phyloP scores from a whole-genome alignment of 2,797 vertebrate genomes.

The Rhincodon typus region DNA sequence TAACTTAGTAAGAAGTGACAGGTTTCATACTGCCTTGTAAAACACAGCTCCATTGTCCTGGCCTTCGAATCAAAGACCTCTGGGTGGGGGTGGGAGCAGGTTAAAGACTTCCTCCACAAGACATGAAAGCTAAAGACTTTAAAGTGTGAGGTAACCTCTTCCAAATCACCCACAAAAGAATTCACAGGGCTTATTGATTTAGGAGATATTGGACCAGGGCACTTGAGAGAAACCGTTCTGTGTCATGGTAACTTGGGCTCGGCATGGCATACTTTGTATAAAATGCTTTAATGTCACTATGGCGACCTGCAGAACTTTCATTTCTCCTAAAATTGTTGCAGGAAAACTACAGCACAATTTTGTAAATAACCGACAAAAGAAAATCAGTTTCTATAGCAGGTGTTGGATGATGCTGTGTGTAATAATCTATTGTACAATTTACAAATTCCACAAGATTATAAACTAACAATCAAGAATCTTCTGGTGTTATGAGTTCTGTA shows the following conservation, averaged over 20 bases:
- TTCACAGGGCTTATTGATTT: background rate
- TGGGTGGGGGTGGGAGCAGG: background rate
- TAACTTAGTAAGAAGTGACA: constrained; percentile 14
- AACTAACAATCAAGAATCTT: background rate
- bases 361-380: no score
- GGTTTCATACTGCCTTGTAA: constrained; percentile 2
- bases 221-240: background rate
- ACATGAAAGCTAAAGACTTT: constrained; percentile 19
- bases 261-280: no score
- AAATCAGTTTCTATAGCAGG: background rate
- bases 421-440: background rate
- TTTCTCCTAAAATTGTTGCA: background rate
- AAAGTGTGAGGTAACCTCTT: background rate
- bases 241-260: background rate
- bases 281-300: constrained; percentile 10
- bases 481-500: background rate
- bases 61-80: constrained; percentile 3
- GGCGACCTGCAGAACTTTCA: no score
- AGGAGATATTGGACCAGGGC: background rate
- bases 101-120: background rate
- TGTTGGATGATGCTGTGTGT: background rate
- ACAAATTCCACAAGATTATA: background rate
- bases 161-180: constrained; percentile 16
- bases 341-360: background rate
- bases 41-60: background rate